Evolutionary conservation across 2,888 invertebrate species (phyloP).

Genomic region (Caenorhabditis sp.): DNA sequence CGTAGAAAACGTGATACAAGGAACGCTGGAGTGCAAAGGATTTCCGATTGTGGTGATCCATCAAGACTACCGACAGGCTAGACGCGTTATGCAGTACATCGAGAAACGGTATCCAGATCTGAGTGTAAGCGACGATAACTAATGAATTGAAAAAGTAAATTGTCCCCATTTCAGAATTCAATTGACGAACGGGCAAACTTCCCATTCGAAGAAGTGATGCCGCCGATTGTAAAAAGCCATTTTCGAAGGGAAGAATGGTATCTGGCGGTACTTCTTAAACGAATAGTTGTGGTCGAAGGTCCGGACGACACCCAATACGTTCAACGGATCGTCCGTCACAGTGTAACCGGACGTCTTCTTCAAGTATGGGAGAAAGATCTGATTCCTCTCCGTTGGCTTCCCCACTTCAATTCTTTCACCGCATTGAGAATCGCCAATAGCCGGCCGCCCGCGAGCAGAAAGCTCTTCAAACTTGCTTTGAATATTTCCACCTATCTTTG

Average conservation of each 20-base stretch:
- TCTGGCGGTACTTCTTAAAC: background rate
- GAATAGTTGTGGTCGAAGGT: background rate
- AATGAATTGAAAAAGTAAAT: no score
- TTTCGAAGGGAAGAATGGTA: slow-evolving; percentile 6
- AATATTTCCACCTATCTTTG: no score
- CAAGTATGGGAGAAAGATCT: slow-evolving; percentile 14
- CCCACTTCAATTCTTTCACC: background rate
- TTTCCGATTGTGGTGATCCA: no score
- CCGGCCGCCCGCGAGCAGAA: background rate
- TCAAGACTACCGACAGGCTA: no score
- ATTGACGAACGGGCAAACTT: slow-evolving; percentile 7
- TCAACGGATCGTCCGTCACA: slow-evolving; percentile 5
- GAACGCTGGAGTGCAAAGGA: no score
- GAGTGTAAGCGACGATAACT: no score
- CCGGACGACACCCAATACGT: background rate
- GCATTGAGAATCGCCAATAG: no score
- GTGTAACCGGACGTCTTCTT: background rate
- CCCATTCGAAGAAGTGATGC: background rate
- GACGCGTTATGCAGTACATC: no score
- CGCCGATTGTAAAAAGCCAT: background rate
- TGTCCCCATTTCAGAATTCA: slow-evolving; percentile 1
- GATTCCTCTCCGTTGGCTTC: slow-evolving; percentile 20
- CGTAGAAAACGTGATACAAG: no score
- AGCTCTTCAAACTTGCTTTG: no score
- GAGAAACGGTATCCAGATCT: no score